Evolutionary conservation across 2,888 invertebrate genomes (phyloP).

Genomic region (Watsonalla binaria): DNA sequence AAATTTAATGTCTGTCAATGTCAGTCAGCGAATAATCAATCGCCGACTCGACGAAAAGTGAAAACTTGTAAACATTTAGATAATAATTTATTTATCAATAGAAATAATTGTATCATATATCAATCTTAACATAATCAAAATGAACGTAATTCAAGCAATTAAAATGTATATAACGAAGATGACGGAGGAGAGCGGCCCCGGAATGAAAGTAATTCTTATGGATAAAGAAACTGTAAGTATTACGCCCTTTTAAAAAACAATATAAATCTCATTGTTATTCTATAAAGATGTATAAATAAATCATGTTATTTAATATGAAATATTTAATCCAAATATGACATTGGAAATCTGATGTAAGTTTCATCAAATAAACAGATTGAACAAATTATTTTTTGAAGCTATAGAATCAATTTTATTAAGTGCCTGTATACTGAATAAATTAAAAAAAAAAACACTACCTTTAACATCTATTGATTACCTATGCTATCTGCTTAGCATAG

Average conservation of each 20-base stretch:
- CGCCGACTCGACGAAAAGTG: no score
- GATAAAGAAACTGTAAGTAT: conserved; percentile 94
- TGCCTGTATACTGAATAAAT: no score
- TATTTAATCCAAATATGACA: neutral
- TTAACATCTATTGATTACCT: no score
- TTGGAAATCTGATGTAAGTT: neutral
- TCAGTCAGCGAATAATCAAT: no score
- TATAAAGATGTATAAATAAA: no score
- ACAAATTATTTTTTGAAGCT: neutral
- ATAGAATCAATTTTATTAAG: neutral
- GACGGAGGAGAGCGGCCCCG: conserved; percentile 98
- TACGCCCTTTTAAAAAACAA: neutral
- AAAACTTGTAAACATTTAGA: no score
- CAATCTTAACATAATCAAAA: no score
- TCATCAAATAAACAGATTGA: neutral
- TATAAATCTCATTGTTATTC: neutral
- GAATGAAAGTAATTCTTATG: conserved; percentile 99
- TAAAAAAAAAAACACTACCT: no score
- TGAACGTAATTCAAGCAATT: conserved; percentile 96
- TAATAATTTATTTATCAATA: no score
- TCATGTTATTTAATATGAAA: neutral
- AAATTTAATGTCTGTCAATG: no score
- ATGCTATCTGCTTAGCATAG: no score
- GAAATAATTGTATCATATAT: no score
- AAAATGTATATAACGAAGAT: conserved; percentile 97